These are phyloP conservation scores for Venustaconcha ellipsiformis DNA, from an alignment of 1,140 invertebrate genomes.

Conservation along the genomic window DNA sequence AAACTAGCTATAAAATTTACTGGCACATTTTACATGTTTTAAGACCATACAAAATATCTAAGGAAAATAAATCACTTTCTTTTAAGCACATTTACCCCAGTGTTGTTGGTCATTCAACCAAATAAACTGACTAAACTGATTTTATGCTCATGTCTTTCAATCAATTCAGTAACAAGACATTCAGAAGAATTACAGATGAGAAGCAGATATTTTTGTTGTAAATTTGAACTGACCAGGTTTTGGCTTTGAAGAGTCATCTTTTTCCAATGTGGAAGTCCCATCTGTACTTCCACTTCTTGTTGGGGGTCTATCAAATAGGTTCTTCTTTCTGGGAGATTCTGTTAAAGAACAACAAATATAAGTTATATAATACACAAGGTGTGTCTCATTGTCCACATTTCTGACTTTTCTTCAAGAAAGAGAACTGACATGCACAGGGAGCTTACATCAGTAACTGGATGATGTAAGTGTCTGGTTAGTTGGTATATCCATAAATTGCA, in stretches of 20 bases:
- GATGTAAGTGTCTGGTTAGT: not conserved
- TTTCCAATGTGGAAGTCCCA: constrained; percentile 20
- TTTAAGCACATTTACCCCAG: too few relatives aligned
- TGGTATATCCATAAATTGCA: not conserved
- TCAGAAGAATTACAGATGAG: too few relatives aligned
- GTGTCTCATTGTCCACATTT: not conserved
- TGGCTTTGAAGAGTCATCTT: constrained; percentile 2
- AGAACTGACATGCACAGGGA: not conserved
- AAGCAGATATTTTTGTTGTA: too few relatives aligned
- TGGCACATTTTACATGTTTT: too few relatives aligned
- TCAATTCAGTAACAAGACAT: too few relatives aligned
- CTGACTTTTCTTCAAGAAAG: not conserved
- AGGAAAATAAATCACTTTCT: too few relatives aligned
- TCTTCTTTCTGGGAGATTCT: constrained; percentile 46
- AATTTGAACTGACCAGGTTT: constrained; percentile 18
- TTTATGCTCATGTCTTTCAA: too few relatives aligned
- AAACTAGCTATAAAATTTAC: too few relatives aligned
- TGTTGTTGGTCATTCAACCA: too few relatives aligned
- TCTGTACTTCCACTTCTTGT: constrained; percentile 55
- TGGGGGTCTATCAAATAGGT: constrained; percentile 57
- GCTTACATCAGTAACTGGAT: not conserved
- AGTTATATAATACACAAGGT: not conserved
- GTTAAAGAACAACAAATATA: constrained; percentile 9
- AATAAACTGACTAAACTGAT: too few relatives aligned
- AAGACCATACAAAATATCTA: too few relatives aligned